These are phyloP conservation scores for Onychomys arenicola DNA, from an alignment of 2,797 vertebrate genomes.

Conservation along the genomic window DNA sequence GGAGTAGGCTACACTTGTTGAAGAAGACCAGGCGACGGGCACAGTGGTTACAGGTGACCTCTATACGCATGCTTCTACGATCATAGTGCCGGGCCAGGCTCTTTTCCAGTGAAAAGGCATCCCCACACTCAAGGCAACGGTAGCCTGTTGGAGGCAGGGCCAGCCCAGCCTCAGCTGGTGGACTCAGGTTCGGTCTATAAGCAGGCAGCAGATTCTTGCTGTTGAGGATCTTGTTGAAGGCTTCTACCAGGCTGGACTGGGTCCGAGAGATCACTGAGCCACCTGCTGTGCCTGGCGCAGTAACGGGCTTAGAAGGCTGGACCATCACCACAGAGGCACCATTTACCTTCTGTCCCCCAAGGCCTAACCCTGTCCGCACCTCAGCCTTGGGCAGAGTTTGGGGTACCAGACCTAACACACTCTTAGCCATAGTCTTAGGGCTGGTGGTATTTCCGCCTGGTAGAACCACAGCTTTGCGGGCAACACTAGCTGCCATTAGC, in stretches of 20 bases:
- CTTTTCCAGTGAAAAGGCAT: conserved; percentile 95
- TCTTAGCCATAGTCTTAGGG: conserved; percentile 91
- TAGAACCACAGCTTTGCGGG: conserved; percentile 89
- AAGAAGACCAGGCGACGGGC: conserved; percentile 96
- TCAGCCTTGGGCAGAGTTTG: conserved; percentile 89
- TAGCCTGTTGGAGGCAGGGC: conserved; percentile 93
- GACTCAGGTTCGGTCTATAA: conserved; percentile 95
- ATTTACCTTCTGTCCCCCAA: conserved; percentile 89
- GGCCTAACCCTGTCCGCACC: conserved; percentile 64
- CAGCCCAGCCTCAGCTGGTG: conserved; percentile 92
- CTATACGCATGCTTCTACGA: conserved; percentile 96
- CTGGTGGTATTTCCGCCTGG: conserved; percentile 84
- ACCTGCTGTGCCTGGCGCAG: conserved; percentile 61
- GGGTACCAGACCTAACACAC: conserved; percentile 89
- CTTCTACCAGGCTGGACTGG: conserved; percentile 97
- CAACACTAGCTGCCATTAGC: conserved; percentile 93
- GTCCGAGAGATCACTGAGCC: conserved; percentile 95
- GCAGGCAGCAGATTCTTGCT: conserved; percentile 96
- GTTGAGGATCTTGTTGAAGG: conserved; percentile 98
- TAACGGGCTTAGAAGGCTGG: conserved; percentile 90
- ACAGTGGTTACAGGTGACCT: conserved; percentile 99
- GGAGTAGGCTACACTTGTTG: conserved; percentile 98
- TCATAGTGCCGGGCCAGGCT: conserved; percentile 96
- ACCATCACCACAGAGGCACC: conserved; percentile 87
- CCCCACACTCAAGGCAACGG: conserved; percentile 97